Evolutionary conservation across 1,140 invertebrate species (phyloP), one percentile per base, ranked within the genome.

Genomic region (Hylaeus anthracinus): DNA sequence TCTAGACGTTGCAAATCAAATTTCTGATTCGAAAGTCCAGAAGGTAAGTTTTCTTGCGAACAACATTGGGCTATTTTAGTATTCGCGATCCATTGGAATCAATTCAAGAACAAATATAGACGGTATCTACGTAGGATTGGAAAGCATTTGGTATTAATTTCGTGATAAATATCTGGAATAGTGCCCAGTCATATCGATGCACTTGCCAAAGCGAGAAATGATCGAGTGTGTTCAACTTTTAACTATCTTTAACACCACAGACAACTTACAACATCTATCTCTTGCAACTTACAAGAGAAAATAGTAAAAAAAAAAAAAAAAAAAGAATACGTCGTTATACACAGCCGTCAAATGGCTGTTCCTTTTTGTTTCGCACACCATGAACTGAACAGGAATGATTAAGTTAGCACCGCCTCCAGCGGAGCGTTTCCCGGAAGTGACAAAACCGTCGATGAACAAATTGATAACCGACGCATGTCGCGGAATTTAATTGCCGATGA

Each of bases 391-490:
- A 43, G 61, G 41, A 64, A 64, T 43, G 61, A 64, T 64, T 15
- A 43, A 64, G 39, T 15, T 26, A 43, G 43, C 15, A 26, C 64
- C 3, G 64, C 26, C 8, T 5, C 15, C n/a, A 65, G 48, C 15
- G 15, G 15, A 45, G 41, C 43, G 41, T 43, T 12, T 12, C 39
- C 39, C 61, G 14, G 26, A 43, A 64, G 61, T 43, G 61, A 64
- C 61, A 64, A 64, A 51, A 64, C 61, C 61, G 14, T 43, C 64
- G 43, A 48, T 51, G 26, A 67, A 67, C 65, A 67, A 67, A 67
- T 67, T 67, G 65, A 67, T 67, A 67, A 67, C 45, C 65, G 48
- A 67, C 65, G 65, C 61, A 43, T 43, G 64, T 65, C 64, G 43
- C 64, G 41, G 43, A 65, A 65, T 65, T 65, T 48, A 65, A 65